phyloP scores from a whole-genome alignment of 1,140 invertebrate genomes.

The Drosophila pseudoobscura region DNA sequence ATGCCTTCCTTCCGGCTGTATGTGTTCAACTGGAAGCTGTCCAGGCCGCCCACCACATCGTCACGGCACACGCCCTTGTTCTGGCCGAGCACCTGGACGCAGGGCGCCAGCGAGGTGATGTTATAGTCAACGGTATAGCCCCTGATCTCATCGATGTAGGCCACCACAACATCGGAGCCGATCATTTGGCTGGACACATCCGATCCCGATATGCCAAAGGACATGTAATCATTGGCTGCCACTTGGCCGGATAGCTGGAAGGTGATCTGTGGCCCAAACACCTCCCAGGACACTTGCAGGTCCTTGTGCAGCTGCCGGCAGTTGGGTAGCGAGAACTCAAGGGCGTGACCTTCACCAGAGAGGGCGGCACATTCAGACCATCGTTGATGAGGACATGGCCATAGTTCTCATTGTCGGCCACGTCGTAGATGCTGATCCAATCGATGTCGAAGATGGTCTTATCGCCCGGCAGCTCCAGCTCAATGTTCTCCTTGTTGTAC shows the following conservation, averaged over 20 bases:
- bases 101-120: slow-evolving; percentile 92
- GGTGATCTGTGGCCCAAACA: slow-evolving; percentile 94
- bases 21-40: slow-evolving; percentile 90
- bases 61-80: slow-evolving; percentile 95
- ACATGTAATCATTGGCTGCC: slow-evolving; percentile 92
- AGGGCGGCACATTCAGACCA: slow-evolving; percentile 93
- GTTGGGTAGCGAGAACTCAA: slow-evolving; percentile 88
- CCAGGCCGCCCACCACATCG: slow-evolving; percentile 89
- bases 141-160: slow-evolving; percentile 88
- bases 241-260: slow-evolving; percentile 92
- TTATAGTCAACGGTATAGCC: slow-evolving; percentile 93
- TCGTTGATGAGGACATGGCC: slow-evolving; percentile 92
- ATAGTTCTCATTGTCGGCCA: slow-evolving; percentile 88
- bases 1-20: slow-evolving; percentile 89
- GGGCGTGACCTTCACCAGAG: slow-evolving; percentile 86
- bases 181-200: slow-evolving; percentile 90
- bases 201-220: slow-evolving; percentile 93
- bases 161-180: slow-evolving; percentile 92
- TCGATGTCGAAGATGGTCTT: slow-evolving; percentile 92
- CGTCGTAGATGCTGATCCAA: slow-evolving; percentile 93
- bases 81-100: slow-evolving; percentile 92
- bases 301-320: slow-evolving; percentile 93
- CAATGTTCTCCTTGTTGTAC: slow-evolving; percentile 91
- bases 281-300: slow-evolving; percentile 93
- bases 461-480: slow-evolving; percentile 91